A percentile compares a stretch with the other conserved stretches of the same genome.
Conservation (phyloP, 2,113 vertebrate species). For the Triplophysa siluroides region DNA sequence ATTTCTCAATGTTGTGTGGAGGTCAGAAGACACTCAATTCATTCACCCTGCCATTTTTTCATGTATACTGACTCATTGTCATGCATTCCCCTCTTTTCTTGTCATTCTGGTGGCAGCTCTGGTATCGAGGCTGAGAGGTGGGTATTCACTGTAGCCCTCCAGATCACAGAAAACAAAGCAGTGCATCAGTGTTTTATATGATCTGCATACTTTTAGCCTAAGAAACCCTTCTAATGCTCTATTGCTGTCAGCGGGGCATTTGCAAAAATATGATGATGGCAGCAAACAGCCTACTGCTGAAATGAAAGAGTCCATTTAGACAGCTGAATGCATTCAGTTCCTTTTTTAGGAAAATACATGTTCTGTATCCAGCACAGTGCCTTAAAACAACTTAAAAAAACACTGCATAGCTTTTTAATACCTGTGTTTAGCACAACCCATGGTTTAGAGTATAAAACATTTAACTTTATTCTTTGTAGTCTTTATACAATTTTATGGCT, state of each 20-base stretch:
- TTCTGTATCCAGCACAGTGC: too few species aligned
- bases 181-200: conserved; percentile 3
- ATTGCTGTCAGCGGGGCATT: neutral
- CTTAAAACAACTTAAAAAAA: too few species aligned
- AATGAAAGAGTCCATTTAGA: too few species aligned
- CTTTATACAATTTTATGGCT: neutral
- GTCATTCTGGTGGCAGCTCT: conserved; percentile 56
- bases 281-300: too few species aligned
- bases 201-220: conserved; percentile 13
- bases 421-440: too few species aligned
- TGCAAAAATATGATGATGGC: neutral
- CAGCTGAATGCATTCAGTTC: too few species aligned
- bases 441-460: too few species aligned
- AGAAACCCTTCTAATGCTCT: neutral
- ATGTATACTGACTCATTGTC: conserved; percentile 43
- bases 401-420: too few species aligned
- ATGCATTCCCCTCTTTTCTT: conserved; percentile 33
- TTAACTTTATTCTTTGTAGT: too few species aligned
- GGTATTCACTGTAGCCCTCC: conserved; percentile 45
- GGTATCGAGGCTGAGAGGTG: conserved; percentile 72
- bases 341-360: too few species aligned
- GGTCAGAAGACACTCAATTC: conserved; percentile 12
- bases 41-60: conserved; percentile 4
- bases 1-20: conserved; percentile 25
- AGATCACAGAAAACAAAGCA: conserved; percentile 19